Evolutionary conservation across 2,888 invertebrate genomes (phyloP).

Genomic region (Ischnus inquisitorius): DNA sequence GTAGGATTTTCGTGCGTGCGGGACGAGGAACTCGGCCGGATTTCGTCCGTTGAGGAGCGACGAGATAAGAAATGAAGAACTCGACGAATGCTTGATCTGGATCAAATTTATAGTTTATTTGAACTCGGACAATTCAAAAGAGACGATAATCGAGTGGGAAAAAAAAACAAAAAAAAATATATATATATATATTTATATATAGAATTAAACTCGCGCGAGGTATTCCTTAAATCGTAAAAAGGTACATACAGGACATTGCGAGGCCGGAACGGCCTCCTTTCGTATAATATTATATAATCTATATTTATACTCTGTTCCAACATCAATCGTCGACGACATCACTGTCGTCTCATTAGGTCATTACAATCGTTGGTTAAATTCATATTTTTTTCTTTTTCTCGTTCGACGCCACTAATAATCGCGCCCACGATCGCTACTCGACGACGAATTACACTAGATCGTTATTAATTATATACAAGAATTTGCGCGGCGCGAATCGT

Average conservation of each 20-base stretch:
- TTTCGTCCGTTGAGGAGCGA: neutral
- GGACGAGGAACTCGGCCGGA: neutral
- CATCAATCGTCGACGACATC: constrained; percentile 57
- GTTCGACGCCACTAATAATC: neutral
- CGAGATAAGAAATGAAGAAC: constrained; percentile 1
- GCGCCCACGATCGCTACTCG: neutral
- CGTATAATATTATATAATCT: constrained; percentile 63
- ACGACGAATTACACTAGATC: neutral
- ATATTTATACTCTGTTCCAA: constrained; percentile 64
- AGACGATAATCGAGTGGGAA: too few relatives aligned
- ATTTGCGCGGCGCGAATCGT: constrained; percentile 53
- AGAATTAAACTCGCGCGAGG: constrained; percentile 57
- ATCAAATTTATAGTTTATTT: constrained; percentile 62
- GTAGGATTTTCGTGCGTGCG: neutral
- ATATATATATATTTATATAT: constrained; percentile 13
- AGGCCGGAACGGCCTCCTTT: constrained; percentile 51
- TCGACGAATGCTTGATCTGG: constrained; percentile 18
- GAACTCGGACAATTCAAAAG: constrained; percentile 59
- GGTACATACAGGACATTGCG: constrained; percentile 75
- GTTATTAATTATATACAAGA: constrained; percentile 56
- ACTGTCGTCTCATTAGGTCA: constrained; percentile 39
- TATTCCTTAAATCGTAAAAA: constrained; percentile 74
- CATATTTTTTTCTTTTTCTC: too few relatives aligned
- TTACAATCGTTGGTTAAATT: constrained; percentile 43
- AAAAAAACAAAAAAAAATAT: constrained; percentile 33